These are phyloP conservation scores for Heliothis subflexa DNA, from an alignment of 1,140 invertebrate genomes.

Conservation along the genomic window DNA sequence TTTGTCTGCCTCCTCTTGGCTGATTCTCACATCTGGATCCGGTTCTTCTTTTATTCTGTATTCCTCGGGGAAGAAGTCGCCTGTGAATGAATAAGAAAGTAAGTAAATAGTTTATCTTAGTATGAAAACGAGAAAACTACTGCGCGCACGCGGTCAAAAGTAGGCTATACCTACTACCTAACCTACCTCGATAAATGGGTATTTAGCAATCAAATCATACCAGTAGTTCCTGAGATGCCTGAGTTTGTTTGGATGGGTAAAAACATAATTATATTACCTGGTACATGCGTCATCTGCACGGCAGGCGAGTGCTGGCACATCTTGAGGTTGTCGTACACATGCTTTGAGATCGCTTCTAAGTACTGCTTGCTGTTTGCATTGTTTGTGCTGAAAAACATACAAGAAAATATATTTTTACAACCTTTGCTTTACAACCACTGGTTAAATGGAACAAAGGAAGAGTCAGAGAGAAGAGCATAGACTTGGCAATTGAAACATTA, in stretches of 20 bases:
- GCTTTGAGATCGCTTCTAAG: slow-evolving; percentile 94
- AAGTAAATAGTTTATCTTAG: too few relatives aligned
- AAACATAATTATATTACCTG: too few relatives aligned
- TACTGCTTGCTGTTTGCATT: slow-evolving; percentile 98
- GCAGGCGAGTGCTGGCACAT: slow-evolving; percentile 96
- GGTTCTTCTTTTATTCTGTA: slow-evolving; percentile 90
- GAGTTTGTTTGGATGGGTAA: background rate
- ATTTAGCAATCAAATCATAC: too few relatives aligned
- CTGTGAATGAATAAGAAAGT: too few relatives aligned
- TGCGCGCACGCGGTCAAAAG: too few relatives aligned
- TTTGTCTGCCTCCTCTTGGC: slow-evolving; percentile 93
- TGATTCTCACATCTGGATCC: slow-evolving; percentile 93
- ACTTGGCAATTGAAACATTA: too few relatives aligned
- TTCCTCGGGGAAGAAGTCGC: slow-evolving; percentile 90
- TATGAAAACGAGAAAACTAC: too few relatives aligned
- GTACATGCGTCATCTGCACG: slow-evolving; percentile 97
- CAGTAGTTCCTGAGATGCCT: background rate
- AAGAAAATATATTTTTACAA: slow-evolving; percentile 13
- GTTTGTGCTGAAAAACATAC: slow-evolving; percentile 85
- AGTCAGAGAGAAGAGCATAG: too few relatives aligned
- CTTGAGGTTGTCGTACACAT: slow-evolving; percentile 95
- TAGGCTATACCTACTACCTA: too few relatives aligned
- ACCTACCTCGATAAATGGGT: too few relatives aligned
- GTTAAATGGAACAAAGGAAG: too few relatives aligned
- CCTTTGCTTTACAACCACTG: too few relatives aligned